These are phyloP conservation scores for Dascillus cervinus DNA, from an alignment of 2,888 invertebrate genomes.

Conservation along the genomic window DNA sequence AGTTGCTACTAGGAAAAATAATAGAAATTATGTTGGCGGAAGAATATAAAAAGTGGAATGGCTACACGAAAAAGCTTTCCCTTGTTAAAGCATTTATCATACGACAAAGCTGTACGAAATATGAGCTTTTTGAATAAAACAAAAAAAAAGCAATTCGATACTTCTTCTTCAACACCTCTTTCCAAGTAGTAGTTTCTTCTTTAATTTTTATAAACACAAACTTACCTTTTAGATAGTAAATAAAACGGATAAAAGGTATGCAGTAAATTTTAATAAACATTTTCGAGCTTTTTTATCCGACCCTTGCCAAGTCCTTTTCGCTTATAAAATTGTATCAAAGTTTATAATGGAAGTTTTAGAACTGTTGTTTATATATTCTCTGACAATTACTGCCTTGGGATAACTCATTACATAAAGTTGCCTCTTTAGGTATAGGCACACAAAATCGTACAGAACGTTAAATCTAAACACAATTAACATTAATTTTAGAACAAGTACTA, in stretches of 20 bases:
- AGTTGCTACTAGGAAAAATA: too few relatives aligned
- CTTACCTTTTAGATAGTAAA: constrained; percentile 9
- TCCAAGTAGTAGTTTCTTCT: too few relatives aligned
- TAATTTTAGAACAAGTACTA: too few relatives aligned
- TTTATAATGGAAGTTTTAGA: constrained; percentile 24
- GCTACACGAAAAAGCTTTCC: constrained; percentile 19
- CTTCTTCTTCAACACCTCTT: too few relatives aligned
- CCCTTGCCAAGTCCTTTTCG: constrained; percentile 13
- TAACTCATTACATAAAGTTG: constrained; percentile 19
- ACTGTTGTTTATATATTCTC: constrained; percentile 26
- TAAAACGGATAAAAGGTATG: too few relatives aligned
- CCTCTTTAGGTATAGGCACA: too few relatives aligned
- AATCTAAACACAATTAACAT: too few relatives aligned
- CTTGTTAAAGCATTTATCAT: constrained; percentile 17
- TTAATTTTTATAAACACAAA: constrained; percentile 13
- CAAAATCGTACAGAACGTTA: too few relatives aligned
- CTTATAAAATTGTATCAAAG: constrained; percentile 22
- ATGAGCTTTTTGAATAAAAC: constrained; percentile 15
- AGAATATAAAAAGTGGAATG: constrained; percentile 10
- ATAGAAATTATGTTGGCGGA: too few relatives aligned
- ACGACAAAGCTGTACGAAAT: constrained; percentile 14
- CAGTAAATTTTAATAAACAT: constrained; percentile 22
- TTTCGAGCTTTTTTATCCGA: constrained; percentile 18
- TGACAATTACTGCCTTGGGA: constrained; percentile 24
- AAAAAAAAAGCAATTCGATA: too few relatives aligned